A percentile compares a stretch with the other conserved stretches of the same genome.
Conservation (phyloP, 2,797 vertebrate species). For the Sciurus vulgaris region DNA sequence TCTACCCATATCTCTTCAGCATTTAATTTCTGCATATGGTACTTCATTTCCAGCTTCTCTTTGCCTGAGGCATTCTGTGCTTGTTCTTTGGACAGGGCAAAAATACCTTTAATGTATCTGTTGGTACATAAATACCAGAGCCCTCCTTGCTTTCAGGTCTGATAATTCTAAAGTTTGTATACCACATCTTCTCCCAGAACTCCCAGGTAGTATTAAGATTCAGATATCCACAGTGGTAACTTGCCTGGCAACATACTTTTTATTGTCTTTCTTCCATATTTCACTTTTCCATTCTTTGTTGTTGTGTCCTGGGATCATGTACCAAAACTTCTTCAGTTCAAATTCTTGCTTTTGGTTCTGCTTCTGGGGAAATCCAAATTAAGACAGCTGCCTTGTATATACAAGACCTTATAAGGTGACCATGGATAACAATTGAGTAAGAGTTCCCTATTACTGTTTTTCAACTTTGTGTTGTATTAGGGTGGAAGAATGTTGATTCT, state of each 20-base stretch:
- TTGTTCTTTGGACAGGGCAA: not conserved
- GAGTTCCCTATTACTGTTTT: not conserved
- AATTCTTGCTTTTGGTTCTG: not conserved
- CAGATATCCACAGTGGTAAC: not conserved
- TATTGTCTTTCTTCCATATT: not conserved
- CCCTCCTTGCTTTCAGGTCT: not conserved
- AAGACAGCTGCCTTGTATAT: not conserved
- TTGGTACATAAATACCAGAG: not conserved
- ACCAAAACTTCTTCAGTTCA: conserved; percentile 3
- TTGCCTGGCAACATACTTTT: not conserved
- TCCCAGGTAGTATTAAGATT: not conserved
- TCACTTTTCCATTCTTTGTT: not conserved
- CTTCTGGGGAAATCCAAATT: not conserved
- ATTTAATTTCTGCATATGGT: not conserved
- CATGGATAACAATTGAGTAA: not conserved
- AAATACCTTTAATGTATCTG: not conserved
- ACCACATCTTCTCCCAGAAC: not conserved
- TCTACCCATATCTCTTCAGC: not conserved
- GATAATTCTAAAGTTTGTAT: not conserved
- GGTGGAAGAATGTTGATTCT: not conserved
- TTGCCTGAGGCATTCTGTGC: not conserved
- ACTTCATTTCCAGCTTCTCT: not conserved
- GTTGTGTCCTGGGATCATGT: not conserved
- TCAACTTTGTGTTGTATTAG: not conserved
- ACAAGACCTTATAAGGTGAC: not conserved